Base-by-base conservation (phyloP, 2,797 vertebrate genomes). In the Apogon talboti region DNA sequence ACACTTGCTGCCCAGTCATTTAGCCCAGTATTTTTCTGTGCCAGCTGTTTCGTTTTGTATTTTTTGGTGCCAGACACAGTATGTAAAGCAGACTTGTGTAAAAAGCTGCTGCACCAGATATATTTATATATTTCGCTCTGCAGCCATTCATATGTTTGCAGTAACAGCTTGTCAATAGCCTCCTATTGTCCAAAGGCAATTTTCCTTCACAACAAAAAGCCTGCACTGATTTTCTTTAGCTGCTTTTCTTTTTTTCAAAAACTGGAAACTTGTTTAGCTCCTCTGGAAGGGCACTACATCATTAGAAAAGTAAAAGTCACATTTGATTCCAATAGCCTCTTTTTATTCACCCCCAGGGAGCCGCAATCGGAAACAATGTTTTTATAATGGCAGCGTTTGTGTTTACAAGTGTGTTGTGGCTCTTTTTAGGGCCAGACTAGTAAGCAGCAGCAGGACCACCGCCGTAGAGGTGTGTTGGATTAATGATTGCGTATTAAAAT, bases 361-460 rank as follows among this genome's bases (percentile, higher is more conserved):
- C 79, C 37, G n/a, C 82, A 75, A 64, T 84, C 71, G 71, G 83
- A 87, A 89, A 87, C 75, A 70, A 52, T 71, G 78, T 83, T 85
- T 82, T 85, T 60, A 66, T 75, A 74, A 87, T 82, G 67, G 69
- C 35, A 10, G 81, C 67, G 83, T 87, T 85, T 79, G 68, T 84
- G 74, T 91, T 87, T 88, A 87, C 76, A 86, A 86, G 85, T 68
- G 71, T 66, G 66, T 41, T 79, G 82, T 73, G 65, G 76, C 57
- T 81, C 60, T 73, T 61, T 78, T 43, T 76, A 66, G 12, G 35
- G 54, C 50, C 28, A 41, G 50, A 76, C 53, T 52, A 71, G 77
- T 51, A 62, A 78, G 60, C 74, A 78, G 64, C 72, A 84, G 61
- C 54, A 11, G 55, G 76, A 82, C 73, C 76, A 71, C 66, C 72